These are phyloP conservation scores for Wiebesia pumilae DNA, from an alignment of 1,140 invertebrate species.

Conservation along the genomic window DNA sequence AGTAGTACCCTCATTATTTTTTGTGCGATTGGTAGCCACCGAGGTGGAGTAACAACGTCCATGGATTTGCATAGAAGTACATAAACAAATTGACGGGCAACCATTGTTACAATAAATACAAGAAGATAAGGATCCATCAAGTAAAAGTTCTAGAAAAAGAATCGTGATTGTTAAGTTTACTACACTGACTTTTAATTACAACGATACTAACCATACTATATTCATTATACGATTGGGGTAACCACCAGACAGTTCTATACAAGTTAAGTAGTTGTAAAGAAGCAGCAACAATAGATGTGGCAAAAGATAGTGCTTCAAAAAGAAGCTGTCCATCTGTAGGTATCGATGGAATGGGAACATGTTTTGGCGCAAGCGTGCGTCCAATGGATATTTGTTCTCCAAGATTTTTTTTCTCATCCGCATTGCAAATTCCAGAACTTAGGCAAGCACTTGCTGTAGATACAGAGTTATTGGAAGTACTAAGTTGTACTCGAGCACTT, in stretches of 20 bases:
- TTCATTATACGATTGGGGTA: slow-evolving; percentile 91
- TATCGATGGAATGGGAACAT: slow-evolving; percentile 90
- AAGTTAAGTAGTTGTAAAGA: slow-evolving; percentile 94
- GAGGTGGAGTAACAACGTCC: slow-evolving; percentile 62
- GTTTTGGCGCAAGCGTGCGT: slow-evolving; percentile 79
- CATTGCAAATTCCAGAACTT: slow-evolving; percentile 53
- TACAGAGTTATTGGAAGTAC: slow-evolving; percentile 48
- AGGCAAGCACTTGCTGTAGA: slow-evolving; percentile 49
- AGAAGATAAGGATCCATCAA: slow-evolving; percentile 92
- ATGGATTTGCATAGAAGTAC: slow-evolving; percentile 76
- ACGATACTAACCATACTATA: slow-evolving; percentile 85
- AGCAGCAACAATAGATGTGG: slow-evolving; percentile 84
- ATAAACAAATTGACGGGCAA: slow-evolving; percentile 87
- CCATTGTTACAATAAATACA: slow-evolving; percentile 86
- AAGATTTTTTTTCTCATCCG: slow-evolving; percentile 64
- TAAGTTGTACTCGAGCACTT: slow-evolving; percentile 57
- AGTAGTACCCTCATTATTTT: slow-evolving; percentile 74
- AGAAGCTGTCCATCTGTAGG: slow-evolving; percentile 87
- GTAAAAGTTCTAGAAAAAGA: slow-evolving; percentile 89
- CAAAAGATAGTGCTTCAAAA: slow-evolving; percentile 91
- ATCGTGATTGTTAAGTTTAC: slow-evolving; percentile 47
- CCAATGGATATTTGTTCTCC: slow-evolving; percentile 59
- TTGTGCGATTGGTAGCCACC: slow-evolving; percentile 65
- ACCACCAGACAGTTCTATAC: slow-evolving; percentile 97
- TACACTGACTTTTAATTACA: background rate